Base-by-base conservation (phyloP, 1,140 invertebrate genomes). In the Sipha flava region DNA sequence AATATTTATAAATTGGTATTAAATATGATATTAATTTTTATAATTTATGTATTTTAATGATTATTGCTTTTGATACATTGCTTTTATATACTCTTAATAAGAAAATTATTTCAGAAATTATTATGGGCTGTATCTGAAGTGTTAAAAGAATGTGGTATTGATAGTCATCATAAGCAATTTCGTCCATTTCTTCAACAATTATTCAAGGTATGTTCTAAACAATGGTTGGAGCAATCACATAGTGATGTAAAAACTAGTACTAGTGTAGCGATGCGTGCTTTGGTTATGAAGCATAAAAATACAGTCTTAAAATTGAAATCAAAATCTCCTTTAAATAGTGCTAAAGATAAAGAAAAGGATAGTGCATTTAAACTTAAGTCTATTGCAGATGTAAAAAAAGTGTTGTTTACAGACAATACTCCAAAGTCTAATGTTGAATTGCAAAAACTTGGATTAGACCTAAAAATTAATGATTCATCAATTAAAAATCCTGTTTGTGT, bases 41-140 rank as follows among this genome's bases (percentile, higher is more conserved):
- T 6, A 43, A n/a, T n/a, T n/a, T 43, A 43, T 34, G 0, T 59
- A 31, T 18, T 31, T 12, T 5, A 47, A 18, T 47, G n/a, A 31
- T 29, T 29, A 14, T 59, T 31, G 5, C 3, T 18, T 14, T 31
- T 16, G 10, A 9, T 34, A n/a, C 10, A 31, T n/a, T n/a, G n/a
- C n/a, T n/a, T n/a, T n/a, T n/a, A n/a, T n/a, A 6, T 40, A 40
- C 37, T 40, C 37, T 34, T 66, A 66, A 66, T 66, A 2, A 0
- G 23, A 70, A 68, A 29, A 47, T n/a, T 45, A 10, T 77, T 77
- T 59, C 34, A 77, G 73, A 77, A 77, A 57, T 77, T 77, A 77
- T 29, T 77, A 57, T 77, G 73, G 73, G 73, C 73, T 59, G 73
- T 77, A 9, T 57, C 73, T 43, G 73, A 59, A 77, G 73, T 77